Conservation (phyloP, 2,113 vertebrate genomes). For the Hydrolagus affinis region DNA sequence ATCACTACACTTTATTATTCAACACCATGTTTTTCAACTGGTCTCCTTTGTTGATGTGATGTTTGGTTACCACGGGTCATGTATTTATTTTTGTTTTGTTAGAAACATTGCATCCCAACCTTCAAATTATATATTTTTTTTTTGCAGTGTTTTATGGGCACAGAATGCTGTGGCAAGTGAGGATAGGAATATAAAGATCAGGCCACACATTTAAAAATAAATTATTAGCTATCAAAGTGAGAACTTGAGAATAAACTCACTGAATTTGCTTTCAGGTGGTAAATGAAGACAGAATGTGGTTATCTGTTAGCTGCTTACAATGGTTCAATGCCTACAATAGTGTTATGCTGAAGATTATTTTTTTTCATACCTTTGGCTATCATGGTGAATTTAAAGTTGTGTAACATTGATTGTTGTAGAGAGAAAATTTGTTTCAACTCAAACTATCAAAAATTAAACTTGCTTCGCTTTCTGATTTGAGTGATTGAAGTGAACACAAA, state of each 20-base stretch:
- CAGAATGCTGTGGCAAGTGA: neutral
- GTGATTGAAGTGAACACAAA: neutral
- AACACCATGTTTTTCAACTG: neutral
- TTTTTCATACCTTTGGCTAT: neutral
- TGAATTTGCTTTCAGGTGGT: constrained; percentile 21
- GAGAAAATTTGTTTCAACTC: neutral
- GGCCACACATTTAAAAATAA: neutral
- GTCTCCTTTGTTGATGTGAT: neutral
- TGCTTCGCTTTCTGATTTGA: neutral
- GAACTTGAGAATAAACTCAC: constrained; percentile 1
- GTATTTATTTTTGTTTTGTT: neutral
- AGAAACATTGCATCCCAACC: neutral
- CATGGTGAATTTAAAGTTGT: neutral
- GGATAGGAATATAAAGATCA: neutral
- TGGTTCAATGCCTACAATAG: neutral
- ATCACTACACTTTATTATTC: neutral
- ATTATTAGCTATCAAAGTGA: neutral
- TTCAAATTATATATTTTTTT: neutral
- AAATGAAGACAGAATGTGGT: neutral
- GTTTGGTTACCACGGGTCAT: neutral
- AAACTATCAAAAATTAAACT: constrained; percentile 7
- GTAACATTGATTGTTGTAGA: neutral
- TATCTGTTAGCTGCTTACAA: neutral
- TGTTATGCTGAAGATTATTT: neutral
- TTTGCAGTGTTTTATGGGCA: neutral